Percentiles rank a stretch among this genome's conserved stretches.
phyloP scores from a whole-genome alignment of 2,113 vertebrate genomes.

The Myrmecobius fasciatus region DNA sequence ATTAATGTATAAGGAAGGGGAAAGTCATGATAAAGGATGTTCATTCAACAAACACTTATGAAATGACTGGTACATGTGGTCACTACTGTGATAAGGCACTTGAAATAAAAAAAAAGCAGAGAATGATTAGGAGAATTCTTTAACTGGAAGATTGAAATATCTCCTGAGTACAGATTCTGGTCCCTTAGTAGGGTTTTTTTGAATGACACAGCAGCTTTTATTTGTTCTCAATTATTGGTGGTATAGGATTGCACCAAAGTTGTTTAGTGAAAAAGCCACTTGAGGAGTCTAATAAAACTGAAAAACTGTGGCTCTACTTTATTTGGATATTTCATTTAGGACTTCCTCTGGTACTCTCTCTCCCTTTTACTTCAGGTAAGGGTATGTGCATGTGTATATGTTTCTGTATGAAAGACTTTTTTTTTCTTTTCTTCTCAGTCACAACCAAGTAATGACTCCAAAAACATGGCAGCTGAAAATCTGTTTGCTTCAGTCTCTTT shows the following conservation, averaged over 20 bases:
- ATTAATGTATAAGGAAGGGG: neutral
- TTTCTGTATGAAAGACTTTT: no score
- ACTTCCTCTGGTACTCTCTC: neutral
- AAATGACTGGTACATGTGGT: neutral
- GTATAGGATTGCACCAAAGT: neutral
- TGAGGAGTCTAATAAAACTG: neutral
- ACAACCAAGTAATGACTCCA: neutral
- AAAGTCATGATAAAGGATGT: neutral
- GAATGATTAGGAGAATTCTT: neutral
- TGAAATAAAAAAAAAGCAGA: neutral
- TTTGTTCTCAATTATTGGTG: neutral
- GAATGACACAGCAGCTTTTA: neutral
- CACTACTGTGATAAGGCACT: neutral
- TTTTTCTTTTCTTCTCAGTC: neutral
- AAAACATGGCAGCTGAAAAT: neutral
- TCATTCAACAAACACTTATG: neutral
- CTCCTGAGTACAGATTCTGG: neutral
- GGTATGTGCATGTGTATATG: no score
- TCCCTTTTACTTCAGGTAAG: neutral
- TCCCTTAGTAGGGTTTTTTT: no score
- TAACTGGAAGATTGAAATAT: neutral
- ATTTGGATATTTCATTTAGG: neutral
- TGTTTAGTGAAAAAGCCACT: neutral
- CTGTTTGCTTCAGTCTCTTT: neutral
- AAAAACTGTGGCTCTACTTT: neutral